These are phyloP conservation scores for Enteromius thamalakanensis DNA, from an alignment of 2,797 vertebrate genomes.

Conservation along the genomic window DNA sequence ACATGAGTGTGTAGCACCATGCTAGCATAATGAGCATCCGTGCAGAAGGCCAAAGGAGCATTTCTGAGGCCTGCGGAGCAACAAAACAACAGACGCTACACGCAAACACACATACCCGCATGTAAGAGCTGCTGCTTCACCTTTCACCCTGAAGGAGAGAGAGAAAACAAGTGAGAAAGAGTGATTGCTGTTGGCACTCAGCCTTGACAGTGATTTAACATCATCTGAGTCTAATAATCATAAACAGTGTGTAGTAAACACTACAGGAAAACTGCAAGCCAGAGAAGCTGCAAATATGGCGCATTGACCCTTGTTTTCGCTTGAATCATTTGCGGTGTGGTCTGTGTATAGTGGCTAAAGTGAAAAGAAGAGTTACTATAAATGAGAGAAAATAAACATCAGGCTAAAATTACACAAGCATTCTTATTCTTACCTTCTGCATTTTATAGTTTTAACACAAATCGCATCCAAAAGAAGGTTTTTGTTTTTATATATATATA, in stretches of 20 bases:
- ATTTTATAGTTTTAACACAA: too few relatives aligned
- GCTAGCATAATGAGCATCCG: conserved; percentile 50
- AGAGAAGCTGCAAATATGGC: conserved; percentile 75
- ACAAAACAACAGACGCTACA: conserved; percentile 62
- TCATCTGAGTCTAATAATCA: conserved; percentile 78
- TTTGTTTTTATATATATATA: too few relatives aligned
- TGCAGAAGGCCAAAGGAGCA: conserved; percentile 58
- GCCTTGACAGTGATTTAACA: conserved; percentile 79
- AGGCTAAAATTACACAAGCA: too few relatives aligned
- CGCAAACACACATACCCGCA: conserved; percentile 10
- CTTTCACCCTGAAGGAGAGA: conserved; percentile 70
- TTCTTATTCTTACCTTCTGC: too few relatives aligned
- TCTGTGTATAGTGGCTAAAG: conserved; percentile 76
- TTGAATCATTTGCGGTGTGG: conserved; percentile 76
- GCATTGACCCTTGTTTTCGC: conserved; percentile 78
- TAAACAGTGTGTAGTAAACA: conserved; percentile 69
- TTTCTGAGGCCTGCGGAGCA: conserved; percentile 65
- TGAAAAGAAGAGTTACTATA: conserved; percentile 75
- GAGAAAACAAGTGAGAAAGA: conserved; percentile 68
- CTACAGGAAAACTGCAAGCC: conserved; percentile 65
- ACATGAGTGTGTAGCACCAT: conserved; percentile 28
- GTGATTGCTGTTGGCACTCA: conserved; percentile 69
- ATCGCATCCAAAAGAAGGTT: too few relatives aligned
- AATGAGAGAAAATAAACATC: conserved; percentile 47
- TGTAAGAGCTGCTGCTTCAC: conserved; percentile 45